Evolutionary conservation across 2,113 vertebrate genomes (phyloP), one percentile per base, ranked within the genome.

Genomic region (Alethe castanea): DNA sequence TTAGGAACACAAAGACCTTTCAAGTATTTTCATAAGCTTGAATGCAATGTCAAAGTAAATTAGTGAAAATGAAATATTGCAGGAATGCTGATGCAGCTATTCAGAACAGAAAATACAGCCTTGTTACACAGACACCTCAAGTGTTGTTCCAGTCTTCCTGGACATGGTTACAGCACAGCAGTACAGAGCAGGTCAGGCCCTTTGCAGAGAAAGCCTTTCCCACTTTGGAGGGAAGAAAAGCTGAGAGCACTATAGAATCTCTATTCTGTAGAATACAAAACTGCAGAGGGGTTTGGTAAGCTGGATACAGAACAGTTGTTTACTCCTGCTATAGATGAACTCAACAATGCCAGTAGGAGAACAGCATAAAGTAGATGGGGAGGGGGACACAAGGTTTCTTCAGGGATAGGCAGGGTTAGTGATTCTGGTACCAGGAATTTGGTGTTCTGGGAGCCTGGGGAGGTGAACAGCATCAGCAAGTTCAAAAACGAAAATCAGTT

Each of bases 311-410:
- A 74, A 1, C 36, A 26, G 23, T 4, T n/a, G n/a, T 57, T 42
- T n/a, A 12, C 17, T 47, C 6, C 6, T 36, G n/a, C 9, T 5
- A 13, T 0, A 17, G 29, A 54, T 19, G 1, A 87, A 40, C 13
- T 56, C 8, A 22, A 5, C 2, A 2, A 15, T 4, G 6, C 8
- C 52, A 7, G 7, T 1, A 38, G 44, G 33, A 73, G 23, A 56
- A 19, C 12, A 26, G 23, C 12, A 31, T 8, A 52, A 36, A 88
- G 50, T 23, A 59, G n/a, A 7, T 9, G 24, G 9, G 24, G 15
- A 12, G 7, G 7, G 12, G 9, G 22, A 12, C 6, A 12, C 8
- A 3, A 66, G 26, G 22, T 16, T 64, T 52, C 14, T 31, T 57
- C 28, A 12, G 22, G 52, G 25, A 14, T 3, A 28, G 33, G 31